Conservation (phyloP, 1,140 invertebrate species). For the Drosophila pseudoananassae region DNA sequence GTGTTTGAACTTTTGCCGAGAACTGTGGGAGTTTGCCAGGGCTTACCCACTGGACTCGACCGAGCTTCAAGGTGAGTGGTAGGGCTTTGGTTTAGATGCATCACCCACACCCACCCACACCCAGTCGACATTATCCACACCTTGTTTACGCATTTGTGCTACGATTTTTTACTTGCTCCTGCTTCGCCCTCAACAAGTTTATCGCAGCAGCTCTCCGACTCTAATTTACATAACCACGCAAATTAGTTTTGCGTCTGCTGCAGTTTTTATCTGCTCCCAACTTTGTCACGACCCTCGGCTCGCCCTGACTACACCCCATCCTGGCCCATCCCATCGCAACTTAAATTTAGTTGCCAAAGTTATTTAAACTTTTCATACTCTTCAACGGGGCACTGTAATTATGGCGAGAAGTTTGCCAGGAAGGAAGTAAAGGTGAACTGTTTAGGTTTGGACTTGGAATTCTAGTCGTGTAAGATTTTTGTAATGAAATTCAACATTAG, state of each 20-base stretch:
- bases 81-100: slow-evolving; percentile 15
- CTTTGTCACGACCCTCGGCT: slow-evolving; percentile 64
- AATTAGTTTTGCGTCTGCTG: slow-evolving; percentile 82
- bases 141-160: slow-evolving; percentile 68
- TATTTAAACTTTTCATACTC: slow-evolving; percentile 72
- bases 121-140: slow-evolving; percentile 15
- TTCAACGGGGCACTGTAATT: slow-evolving; percentile 22
- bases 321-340: slow-evolving; percentile 48
- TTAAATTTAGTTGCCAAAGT: slow-evolving; percentile 81
- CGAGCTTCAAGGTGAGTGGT: slow-evolving; percentile 11
- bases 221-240: slow-evolving; percentile 82
- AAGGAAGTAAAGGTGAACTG: slow-evolving; percentile 3
- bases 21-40: slow-evolving; percentile 2
- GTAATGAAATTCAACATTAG: too few relatives aligned
- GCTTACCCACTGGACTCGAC: slow-evolving; percentile 16
- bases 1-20: slow-evolving; percentile 42
- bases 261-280: slow-evolving; percentile 77
- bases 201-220: slow-evolving; percentile 70
- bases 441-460: neutral
- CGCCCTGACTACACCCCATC: neutral
- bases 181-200: slow-evolving; percentile 71
- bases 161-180: slow-evolving; percentile 30
- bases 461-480: too few relatives aligned
- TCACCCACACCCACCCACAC: neutral
- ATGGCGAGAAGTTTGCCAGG: slow-evolving; percentile 17